Evolutionary conservation across 92 coral and sea anemone species (phyloP), one percentile per base, ranked within the genome.

Genomic region (Phenganax marumi): DNA sequence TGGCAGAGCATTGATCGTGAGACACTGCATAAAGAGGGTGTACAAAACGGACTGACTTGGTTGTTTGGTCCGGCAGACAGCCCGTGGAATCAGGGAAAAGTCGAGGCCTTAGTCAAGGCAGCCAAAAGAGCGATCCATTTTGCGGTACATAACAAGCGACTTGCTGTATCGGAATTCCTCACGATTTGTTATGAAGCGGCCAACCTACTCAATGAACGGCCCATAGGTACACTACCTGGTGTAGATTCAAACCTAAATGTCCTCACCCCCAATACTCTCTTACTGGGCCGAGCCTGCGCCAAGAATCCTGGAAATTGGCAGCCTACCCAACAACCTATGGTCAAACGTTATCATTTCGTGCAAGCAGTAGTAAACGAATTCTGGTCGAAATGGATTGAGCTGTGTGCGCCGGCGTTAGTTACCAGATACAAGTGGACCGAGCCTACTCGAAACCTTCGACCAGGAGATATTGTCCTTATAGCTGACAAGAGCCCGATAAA

Each of bases 41-140:
- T 62, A 19, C 68, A 62, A 23, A 62, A 62, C 84, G 90, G 92
- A 70, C 89, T 73, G 91, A 91, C 79, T 88, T 90, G 62, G 92
- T 90, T 54, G 95, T 87, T 75, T 86, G 87, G 79, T 85, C 91
- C 11, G 83, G 85, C 76, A 7, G 87, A 87, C 61, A 90, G 93
- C 79, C 91, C 87, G 0, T 85, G 89, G 91, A 75, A 90, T 68
- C 93, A 90, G 73, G 93, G 89, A 71, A 90, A 90, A 65, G 93
- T 85, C 62, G 87, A 88, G 77, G 84, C 90, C 3, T 86, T 91
- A 69, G 85, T 91, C 56, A 91, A 89, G 76, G 49, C 68, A 3
- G 88, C 92, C 62, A 87, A 89, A 68, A 83, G 92, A 55, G 92
- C 91, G 22, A 89, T 89, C 48, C 91, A 89, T 64, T 91, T 91